Conservation (phyloP, 2,888 invertebrate genomes). For the Kryphioiulus occultus region DNA sequence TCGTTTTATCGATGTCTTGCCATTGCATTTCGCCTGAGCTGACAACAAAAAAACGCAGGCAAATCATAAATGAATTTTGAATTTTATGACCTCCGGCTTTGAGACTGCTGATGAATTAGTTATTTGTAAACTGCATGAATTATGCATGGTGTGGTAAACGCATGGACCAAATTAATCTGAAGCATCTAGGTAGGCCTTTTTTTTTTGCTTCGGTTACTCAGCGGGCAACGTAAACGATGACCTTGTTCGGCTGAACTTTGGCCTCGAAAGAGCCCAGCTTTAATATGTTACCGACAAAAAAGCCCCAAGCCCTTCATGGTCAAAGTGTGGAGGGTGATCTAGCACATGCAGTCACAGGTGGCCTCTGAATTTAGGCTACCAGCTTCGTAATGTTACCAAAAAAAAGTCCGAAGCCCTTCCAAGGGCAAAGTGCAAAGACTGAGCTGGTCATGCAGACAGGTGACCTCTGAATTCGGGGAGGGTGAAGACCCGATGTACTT, state of each 20-base stretch:
- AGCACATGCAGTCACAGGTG: too few relatives aligned
- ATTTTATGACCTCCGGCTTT: neutral
- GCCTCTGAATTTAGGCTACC: too few relatives aligned
- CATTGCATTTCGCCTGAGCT: neutral
- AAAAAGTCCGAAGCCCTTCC: too few relatives aligned
- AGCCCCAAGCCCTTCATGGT: too few relatives aligned
- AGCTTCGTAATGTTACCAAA: too few relatives aligned
- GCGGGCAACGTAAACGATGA: neutral
- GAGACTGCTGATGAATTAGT: neutral
- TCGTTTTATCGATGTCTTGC: neutral
- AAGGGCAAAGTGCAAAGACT: too few relatives aligned
- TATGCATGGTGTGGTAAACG: neutral
- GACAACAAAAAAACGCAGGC: neutral
- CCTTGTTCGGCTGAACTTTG: neutral
- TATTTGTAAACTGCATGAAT: neutral
- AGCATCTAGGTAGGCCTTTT: neutral
- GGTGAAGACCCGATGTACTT: too few relatives aligned
- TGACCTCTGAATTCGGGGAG: too few relatives aligned
- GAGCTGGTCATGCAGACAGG: too few relatives aligned
- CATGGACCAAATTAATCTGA: neutral
- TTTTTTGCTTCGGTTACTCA: neutral
- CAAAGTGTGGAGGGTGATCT: too few relatives aligned
- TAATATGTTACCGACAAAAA: too few relatives aligned
- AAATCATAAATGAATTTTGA: neutral
- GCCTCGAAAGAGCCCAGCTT: too few relatives aligned